phyloP scores from a whole-genome alignment of 2,797 vertebrate genomes.

The Danio albolineatus region DNA sequence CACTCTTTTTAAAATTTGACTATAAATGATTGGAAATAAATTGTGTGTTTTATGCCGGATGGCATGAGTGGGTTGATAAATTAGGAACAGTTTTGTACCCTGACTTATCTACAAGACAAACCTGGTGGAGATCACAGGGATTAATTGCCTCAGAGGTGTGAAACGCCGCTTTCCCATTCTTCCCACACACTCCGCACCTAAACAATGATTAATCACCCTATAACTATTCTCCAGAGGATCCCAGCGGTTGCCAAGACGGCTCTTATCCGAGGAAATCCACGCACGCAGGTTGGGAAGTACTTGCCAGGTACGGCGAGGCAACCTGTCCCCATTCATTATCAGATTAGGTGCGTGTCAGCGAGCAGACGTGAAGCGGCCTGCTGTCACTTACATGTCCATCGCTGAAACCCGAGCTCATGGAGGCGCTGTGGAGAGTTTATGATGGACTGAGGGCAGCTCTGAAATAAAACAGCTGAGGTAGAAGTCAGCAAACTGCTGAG shows the following conservation, averaged over 20 bases:
- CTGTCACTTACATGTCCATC: conserved; percentile 53
- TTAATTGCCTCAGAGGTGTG: conserved; percentile 99
- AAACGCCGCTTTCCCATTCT: conserved; percentile 98
- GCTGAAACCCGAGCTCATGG: conserved; percentile 1
- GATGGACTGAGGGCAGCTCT: conserved; percentile 18
- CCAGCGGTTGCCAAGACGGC: conserved; percentile 96
- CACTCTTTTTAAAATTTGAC: conserved; percentile 98
- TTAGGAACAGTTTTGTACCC: conserved; percentile 99
- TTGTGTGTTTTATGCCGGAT: conserved; percentile 99
- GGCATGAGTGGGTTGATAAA: conserved; percentile 99
- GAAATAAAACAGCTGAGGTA: conserved; percentile 15
- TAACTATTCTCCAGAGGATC: conserved; percentile 99
- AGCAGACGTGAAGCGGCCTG: conserved; percentile 82
- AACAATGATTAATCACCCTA: conserved; percentile 99
- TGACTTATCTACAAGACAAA: conserved; percentile 99
- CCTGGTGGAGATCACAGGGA: conserved; percentile 99
- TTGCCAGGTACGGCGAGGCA: conserved; percentile 89
- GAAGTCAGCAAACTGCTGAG: conserved; percentile 1
- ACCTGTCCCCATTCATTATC: conserved; percentile 98
- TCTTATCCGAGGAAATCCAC: conserved; percentile 98
- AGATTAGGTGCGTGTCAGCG: conserved; percentile 96
- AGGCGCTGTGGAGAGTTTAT: not conserved
- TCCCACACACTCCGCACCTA: conserved; percentile 94
- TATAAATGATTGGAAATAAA: conserved; percentile 99
- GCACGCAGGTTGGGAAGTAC: conserved; percentile 79